Percentiles rank a stretch among this genome's conserved stretches.
Evolutionary conservation across 2,113 vertebrate genomes (phyloP).

Genomic region (Eulemur macaco): DNA sequence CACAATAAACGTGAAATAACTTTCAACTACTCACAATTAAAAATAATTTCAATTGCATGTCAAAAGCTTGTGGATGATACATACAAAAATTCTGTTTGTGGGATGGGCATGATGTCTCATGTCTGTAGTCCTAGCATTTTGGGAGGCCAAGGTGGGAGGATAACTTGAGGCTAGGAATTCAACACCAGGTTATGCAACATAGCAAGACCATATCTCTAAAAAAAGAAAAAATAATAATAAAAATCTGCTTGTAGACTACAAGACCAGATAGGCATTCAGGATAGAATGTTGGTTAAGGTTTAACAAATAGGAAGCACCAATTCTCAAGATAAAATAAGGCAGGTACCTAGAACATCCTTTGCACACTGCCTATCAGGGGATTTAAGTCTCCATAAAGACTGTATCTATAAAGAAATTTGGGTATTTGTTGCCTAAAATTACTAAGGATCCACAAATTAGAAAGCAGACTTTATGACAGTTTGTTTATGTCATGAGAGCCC

Average conservation of each 20-base stretch:
- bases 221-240: too few species aligned
- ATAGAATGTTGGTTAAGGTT: background rate
- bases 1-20: background rate
- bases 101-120: too few species aligned
- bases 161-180: too few species aligned
- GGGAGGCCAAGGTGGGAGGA: too few species aligned
- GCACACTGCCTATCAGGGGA: fast-evolving
- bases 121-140: too few species aligned
- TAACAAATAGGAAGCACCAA: background rate
- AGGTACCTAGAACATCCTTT: background rate
- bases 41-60: background rate
- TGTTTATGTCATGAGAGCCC: too few species aligned
- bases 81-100: background rate
- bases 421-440: background rate
- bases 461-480: background rate
- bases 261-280: background rate
- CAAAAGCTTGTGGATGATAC: background rate
- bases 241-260: background rate
- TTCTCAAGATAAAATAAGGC: background rate
- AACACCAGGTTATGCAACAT: too few species aligned
- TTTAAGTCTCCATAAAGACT: background rate
- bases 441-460: background rate
- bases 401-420: too few species aligned
- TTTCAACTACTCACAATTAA: background rate
- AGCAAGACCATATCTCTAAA: too few species aligned